Percentiles rank a stretch among this genome's conserved stretches.
Conservation (phyloP, 2,888 invertebrate genomes). For the Dryadula phaetusa region DNA sequence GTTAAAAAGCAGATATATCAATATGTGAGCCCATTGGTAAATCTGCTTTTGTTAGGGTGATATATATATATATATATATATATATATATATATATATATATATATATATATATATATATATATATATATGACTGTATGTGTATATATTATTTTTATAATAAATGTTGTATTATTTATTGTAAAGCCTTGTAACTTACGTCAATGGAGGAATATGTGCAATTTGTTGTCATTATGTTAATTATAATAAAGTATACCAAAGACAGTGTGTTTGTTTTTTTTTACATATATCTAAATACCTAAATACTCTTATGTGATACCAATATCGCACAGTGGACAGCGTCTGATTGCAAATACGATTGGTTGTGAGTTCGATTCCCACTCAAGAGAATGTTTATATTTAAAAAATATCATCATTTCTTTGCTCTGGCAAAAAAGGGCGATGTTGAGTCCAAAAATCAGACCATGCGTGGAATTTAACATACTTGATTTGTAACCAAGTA, state of each 20-base stretch:
- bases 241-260: conserved; percentile 65
- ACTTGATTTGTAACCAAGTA: no score
- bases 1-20: conserved; percentile 69
- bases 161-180: conserved; percentile 40
- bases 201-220: conserved; percentile 70
- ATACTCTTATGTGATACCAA: no score
- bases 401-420: no score
- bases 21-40: conserved; percentile 78
- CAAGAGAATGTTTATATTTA: no score
- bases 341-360: no score
- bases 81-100: conserved; percentile 34
- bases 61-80: not conserved
- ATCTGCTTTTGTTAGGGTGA: conserved; percentile 65
- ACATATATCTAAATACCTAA: not conserved
- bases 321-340: no score
- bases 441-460: no score
- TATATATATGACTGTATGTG: conserved; percentile 19
- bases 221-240: conserved; percentile 69
- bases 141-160: conserved; percentile 53
- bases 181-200: conserved; percentile 64
- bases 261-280: conserved; percentile 24
- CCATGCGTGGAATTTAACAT: no score
- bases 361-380: no score
- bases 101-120: conserved; percentile 28
- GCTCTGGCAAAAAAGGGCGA: no score